Percentiles rank a stretch among this genome's conserved stretches.
Conservation (phyloP, 2,888 invertebrate species). For the Plagodis dolabraria region DNA sequence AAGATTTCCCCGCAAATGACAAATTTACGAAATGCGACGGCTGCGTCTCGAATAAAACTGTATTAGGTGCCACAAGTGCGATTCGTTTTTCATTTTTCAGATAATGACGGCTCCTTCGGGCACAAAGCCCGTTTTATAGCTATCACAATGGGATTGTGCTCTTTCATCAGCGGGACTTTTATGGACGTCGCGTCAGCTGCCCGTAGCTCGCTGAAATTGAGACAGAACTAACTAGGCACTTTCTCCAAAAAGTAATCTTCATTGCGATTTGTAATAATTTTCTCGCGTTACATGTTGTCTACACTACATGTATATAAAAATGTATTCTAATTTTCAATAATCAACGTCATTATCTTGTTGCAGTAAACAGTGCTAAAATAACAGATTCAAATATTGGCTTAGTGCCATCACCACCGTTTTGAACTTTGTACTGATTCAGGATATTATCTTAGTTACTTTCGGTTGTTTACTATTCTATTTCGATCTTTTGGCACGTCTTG, state of each 20-base stretch:
- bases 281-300: conserved; percentile 26
- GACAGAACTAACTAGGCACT: conserved; percentile 63
- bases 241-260: conserved; percentile 50
- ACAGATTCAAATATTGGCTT: conserved; percentile 63
- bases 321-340: conserved; percentile 19
- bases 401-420: conserved; percentile 63
- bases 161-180: conserved; percentile 80
- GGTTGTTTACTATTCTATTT: conserved; percentile 72
- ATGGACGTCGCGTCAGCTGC: conserved; percentile 74
- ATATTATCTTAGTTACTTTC: conserved; percentile 70
- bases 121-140: conserved; percentile 80
- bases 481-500: conserved; percentile 64
- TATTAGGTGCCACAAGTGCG: conserved; percentile 72
- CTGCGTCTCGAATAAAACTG: conserved; percentile 59
- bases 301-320: not conserved
- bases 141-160: conserved; percentile 80
- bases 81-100: conserved; percentile 81
- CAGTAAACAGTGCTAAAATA: conserved; percentile 53
- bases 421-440: conserved; percentile 81
- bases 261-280: conserved; percentile 47
- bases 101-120: conserved; percentile 71
- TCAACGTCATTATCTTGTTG: conserved; percentile 36
- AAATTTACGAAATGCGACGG: conserved; percentile 48
- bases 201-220: conserved; percentile 72
- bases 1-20: conserved; percentile 40